Evolutionary conservation across 2,888 invertebrate genomes (phyloP).

Genomic region (Brenthis hecate): DNA sequence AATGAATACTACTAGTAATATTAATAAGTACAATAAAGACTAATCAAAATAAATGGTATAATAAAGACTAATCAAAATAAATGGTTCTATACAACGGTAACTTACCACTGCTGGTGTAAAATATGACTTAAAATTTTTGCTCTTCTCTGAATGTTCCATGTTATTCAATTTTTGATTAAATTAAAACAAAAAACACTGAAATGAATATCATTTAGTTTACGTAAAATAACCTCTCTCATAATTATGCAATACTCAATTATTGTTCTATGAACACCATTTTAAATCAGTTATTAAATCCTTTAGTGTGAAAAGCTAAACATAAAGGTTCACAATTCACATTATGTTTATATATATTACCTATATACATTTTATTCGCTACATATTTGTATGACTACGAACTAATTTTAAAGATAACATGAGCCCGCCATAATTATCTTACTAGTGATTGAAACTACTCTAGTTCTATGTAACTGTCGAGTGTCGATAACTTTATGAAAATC

Average conservation of each 20-base stretch:
- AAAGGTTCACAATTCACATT: neutral
- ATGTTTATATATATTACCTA: neutral
- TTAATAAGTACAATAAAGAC: too few relatives aligned
- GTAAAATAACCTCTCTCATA: slow-evolving; percentile 28
- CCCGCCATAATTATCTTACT: slow-evolving; percentile 11
- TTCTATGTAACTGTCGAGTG: neutral
- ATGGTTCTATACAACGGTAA: neutral
- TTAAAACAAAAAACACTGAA: too few relatives aligned
- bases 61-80: neutral
- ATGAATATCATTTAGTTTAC: too few relatives aligned
- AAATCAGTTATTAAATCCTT: too few relatives aligned
- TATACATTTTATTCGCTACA: neutral
- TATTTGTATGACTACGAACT: slow-evolving; percentile 49
- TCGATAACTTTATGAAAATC: neutral
- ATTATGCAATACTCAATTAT: slow-evolving; percentile 23
- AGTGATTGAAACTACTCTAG: neutral
- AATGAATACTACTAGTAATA: neutral
- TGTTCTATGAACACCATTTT: neutral
- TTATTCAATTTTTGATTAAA: too few relatives aligned
- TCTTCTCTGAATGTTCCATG: too few relatives aligned
- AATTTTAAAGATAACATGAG: slow-evolving; percentile 22
- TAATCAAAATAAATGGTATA: neutral
- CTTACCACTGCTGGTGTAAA: slow-evolving; percentile 55
- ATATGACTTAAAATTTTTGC: slow-evolving; percentile 49
- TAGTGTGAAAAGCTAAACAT: neutral